Base-by-base conservation (phyloP, 2,797 vertebrate genomes). In the Orientallactaga sibirica region DNA sequence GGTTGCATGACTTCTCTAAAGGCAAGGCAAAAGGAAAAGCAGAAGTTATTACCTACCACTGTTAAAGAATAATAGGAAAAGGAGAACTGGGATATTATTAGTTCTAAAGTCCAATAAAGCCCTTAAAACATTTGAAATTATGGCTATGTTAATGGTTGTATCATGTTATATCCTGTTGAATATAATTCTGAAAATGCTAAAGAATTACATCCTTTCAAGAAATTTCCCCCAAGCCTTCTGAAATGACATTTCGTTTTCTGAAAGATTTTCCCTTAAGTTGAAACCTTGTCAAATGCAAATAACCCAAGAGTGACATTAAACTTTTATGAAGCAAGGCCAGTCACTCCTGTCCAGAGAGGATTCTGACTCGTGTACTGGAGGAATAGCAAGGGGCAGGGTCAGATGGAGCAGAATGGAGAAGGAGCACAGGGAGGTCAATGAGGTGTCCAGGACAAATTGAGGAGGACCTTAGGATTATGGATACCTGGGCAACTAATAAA, bases 61-160 rank as follows among this genome's bases (percentile, higher is more conserved):
- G 85, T 94, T 95, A 75, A 76, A 94, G 88, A 93, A 84, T 74
- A 86, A 83, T 86, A 81, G 43, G 68, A 88, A 96, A 96, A 93
- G 80, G 80, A 95, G 96, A 97, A 94, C 86, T 85, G 24, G 37
- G 82, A 92, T 77, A 90, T 41, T 15, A 95, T 94, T 79, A 93
- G 93, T 88, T 93, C 79, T 88, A 87, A 95, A 96, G 97, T 96
- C 74, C 93, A 97, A 29, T 15, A 79, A 88, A 94, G 90, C 48
- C 22, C 88, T 68, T 48, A 67, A 81, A 87, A 79, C 4, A 48
- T 52, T 90, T 88, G 37, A 90, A 90, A 77, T 74, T 86, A 33
- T 61, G 68, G 64, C 10, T 71, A 10, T 43, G 41, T 88, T 48
- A 85, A 75, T 81, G 22, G 87, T 33, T 48, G n/a, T 83, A 15